Conservation (phyloP, 1,140 invertebrate genomes). For the Zaprionus africanus region DNA sequence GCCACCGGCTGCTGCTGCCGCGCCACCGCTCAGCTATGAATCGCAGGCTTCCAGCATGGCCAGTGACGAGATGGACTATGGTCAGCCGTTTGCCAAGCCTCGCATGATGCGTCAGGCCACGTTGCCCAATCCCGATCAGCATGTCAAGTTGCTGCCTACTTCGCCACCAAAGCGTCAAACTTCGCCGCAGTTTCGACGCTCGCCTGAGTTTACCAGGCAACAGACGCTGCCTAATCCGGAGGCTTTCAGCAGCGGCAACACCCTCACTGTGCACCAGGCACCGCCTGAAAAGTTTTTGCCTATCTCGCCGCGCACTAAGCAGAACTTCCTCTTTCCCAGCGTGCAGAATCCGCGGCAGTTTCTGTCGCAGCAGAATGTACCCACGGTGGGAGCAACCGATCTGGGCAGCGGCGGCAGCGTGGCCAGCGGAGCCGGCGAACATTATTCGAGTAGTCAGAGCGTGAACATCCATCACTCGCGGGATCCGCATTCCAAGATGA, state of each 20-base stretch:
- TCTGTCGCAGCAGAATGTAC: constrained; percentile 82
- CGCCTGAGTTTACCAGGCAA: constrained; percentile 82
- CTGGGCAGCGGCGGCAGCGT: constrained; percentile 61
- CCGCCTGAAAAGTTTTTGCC: constrained; percentile 79
- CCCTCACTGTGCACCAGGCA: constrained; percentile 70
- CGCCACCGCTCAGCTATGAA: constrained; percentile 64
- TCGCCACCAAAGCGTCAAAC: constrained; percentile 83
- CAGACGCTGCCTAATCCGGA: constrained; percentile 83
- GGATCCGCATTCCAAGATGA: constrained; percentile 82
- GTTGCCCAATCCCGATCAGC: constrained; percentile 83
- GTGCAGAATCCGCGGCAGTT: constrained; percentile 80
- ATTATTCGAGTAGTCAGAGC: constrained; percentile 84
- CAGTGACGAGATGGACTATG: constrained; percentile 71
- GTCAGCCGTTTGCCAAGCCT: constrained; percentile 61
- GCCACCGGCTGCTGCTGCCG: background rate
- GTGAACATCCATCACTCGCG: constrained; percentile 81
- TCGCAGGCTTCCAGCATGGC: constrained; percentile 65
- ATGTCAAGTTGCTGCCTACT: constrained; percentile 81
- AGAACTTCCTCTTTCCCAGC: constrained; percentile 83
- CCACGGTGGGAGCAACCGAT: constrained; percentile 66
- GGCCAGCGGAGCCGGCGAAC: constrained; percentile 65
- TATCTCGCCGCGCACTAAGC: constrained; percentile 81
- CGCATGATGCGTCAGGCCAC: constrained; percentile 81
- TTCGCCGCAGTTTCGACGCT: constrained; percentile 80
- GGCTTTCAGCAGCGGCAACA: constrained; percentile 75